These are phyloP conservation scores for Zosterops hypoxanthus DNA, from an alignment of 2,113 vertebrate genomes.

Conservation along the genomic window DNA sequence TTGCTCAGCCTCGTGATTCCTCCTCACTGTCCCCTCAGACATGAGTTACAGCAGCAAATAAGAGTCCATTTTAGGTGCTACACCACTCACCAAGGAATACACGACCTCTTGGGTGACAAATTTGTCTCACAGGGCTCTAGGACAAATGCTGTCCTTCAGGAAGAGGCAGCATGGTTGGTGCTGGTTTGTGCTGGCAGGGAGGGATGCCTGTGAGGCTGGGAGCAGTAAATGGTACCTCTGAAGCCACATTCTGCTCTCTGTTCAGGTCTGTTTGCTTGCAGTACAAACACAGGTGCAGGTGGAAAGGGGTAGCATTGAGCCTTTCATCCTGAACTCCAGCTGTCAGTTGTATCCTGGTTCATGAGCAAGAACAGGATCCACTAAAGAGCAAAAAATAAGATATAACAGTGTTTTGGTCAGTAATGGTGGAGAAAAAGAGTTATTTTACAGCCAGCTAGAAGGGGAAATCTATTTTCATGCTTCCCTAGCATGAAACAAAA, in stretches of 20 bases:
- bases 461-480: not conserved
- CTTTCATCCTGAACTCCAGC: not conserved
- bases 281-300: not conserved
- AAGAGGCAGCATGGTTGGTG: not conserved
- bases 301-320: not conserved
- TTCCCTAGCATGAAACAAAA: not conserved
- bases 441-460: not conserved
- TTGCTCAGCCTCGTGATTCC: not conserved
- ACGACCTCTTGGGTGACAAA: not conserved
- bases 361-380: not conserved
- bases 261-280: not conserved
- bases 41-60: not conserved
- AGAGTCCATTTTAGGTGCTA: not conserved
- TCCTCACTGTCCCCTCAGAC: not conserved
- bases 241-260: not conserved
- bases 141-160: not conserved
- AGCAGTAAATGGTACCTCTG: not conserved
- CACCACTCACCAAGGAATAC: not conserved
- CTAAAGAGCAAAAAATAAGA: not conserved
- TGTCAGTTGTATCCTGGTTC: not conserved
- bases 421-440: not conserved
- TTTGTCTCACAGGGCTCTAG: not conserved
- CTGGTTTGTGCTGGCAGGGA: not conserved
- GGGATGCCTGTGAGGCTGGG: not conserved
- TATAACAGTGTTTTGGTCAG: not conserved